phyloP scores from a whole-genome alignment of 37 sponge, comb jelly and placozoan genomes.

The Theonella swinhoei region DNA sequence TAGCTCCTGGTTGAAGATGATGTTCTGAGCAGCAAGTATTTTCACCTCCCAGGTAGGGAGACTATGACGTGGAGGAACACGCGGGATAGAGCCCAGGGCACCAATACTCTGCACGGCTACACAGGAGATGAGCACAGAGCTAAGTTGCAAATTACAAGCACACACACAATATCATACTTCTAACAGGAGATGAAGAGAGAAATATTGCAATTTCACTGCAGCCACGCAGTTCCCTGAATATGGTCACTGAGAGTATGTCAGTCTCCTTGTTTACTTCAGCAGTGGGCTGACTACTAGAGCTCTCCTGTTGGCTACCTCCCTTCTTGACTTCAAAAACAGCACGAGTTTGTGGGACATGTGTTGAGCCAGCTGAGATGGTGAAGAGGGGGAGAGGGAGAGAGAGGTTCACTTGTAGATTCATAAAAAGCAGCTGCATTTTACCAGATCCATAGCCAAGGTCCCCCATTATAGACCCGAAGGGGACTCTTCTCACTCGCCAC shows the following conservation, averaged over 20 bases:
- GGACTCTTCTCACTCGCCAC: constrained; percentile 60
- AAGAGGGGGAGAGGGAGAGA: not conserved
- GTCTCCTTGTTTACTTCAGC: not conserved
- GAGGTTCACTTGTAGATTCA: no score
- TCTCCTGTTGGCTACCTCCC: constrained; percentile 2
- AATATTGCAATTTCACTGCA: constrained; percentile 71
- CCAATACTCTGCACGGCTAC: not conserved
- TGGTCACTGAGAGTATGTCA: constrained; percentile 33
- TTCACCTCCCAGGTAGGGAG: constrained; percentile 50
- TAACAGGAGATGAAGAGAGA: constrained; percentile 54
- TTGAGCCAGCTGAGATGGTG: constrained; percentile 45
- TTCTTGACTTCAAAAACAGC: constrained; percentile 58
- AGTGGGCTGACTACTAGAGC: not conserved
- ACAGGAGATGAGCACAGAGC: no score
- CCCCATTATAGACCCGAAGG: constrained; percentile 52
- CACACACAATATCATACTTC: constrained; percentile 29
- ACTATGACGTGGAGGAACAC: not conserved
- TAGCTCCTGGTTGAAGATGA: constrained; percentile 80
- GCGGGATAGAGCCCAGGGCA: not conserved
- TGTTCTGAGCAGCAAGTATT: constrained; percentile 62
- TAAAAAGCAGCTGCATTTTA: not conserved
- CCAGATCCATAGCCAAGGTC: constrained; percentile 73
- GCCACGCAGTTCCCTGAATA: constrained; percentile 63
- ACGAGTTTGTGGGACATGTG: not conserved
- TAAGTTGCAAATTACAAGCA: not conserved